Percentiles rank a stretch among this genome's conserved stretches.
These are phyloP conservation scores for Malurus leucopterus DNA, from an alignment of 2,797 vertebrate genomes.

Conservation along the genomic window DNA sequence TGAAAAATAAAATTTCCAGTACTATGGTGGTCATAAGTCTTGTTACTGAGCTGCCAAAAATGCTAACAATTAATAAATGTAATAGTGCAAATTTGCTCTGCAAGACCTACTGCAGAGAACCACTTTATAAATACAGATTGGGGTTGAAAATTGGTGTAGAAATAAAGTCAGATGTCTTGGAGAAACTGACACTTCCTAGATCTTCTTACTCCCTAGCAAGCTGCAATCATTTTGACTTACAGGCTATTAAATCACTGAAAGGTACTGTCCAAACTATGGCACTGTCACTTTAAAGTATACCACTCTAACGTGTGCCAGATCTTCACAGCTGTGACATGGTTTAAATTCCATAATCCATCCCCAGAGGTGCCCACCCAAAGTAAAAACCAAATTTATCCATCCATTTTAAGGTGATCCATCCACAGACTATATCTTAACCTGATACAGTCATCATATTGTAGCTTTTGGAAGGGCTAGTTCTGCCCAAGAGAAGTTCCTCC, in stretches of 20 bases:
- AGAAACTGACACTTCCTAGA: conserved; percentile 71
- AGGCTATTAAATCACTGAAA: conserved; percentile 77
- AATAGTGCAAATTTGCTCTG: conserved; percentile 79
- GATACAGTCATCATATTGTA: conserved; percentile 99
- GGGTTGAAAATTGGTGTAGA: conserved; percentile 65
- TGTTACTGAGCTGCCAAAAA: conserved; percentile 79
- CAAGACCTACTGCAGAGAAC: conserved; percentile 67
- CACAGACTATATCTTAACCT: conserved; percentile 93
- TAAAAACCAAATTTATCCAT: conserved; percentile 80
- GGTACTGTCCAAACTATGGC: conserved; percentile 77
- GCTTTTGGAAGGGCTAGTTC: conserved; percentile 93
- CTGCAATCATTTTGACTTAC: conserved; percentile 71
- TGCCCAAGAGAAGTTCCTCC: conserved; percentile 94
- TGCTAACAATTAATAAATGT: conserved; percentile 71
- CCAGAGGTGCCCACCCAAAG: conserved; percentile 85
- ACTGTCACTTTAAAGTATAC: conserved; percentile 76
- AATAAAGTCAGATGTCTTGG: conserved; percentile 65
- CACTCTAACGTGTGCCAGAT: conserved; percentile 77
- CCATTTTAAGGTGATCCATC: conserved; percentile 87
- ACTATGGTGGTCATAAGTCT: conserved; percentile 69
- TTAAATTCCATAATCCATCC: conserved; percentile 85
- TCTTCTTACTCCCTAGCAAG: conserved; percentile 73
- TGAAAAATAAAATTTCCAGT: conserved; percentile 77
- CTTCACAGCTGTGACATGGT: conserved; percentile 91
- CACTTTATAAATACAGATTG: conserved; percentile 71